Conservation (phyloP, 2,113 vertebrate species). For the Motacilla alba region DNA sequence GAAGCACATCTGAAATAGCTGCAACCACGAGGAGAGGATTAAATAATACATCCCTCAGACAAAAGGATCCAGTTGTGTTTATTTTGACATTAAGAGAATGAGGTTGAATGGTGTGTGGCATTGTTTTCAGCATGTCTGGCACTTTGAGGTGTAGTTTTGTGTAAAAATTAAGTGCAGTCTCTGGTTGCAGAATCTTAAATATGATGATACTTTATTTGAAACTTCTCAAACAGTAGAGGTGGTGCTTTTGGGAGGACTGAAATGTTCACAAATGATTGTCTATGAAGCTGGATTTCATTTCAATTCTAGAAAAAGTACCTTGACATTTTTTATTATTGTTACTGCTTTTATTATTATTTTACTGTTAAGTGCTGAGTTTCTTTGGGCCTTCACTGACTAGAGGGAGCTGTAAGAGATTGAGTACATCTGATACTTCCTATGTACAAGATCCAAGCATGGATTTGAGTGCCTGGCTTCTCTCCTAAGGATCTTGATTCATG, state of each 20-base stretch:
- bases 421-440: not conserved
- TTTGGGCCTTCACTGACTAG: not conserved
- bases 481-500: constrained; percentile 20
- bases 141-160: not conserved
- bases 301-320: not conserved
- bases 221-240: not conserved
- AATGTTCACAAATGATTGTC: not conserved
- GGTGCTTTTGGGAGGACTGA: not conserved
- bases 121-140: not conserved
- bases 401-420: not conserved
- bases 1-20: not conserved
- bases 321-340: not conserved
- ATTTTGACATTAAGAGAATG: not conserved
- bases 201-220: not conserved
- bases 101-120: not conserved
- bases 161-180: not conserved
- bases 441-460: not conserved
- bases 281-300: not conserved
- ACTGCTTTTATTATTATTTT: not conserved
- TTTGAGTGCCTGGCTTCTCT: constrained; percentile 10
- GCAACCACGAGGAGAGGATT: not conserved
- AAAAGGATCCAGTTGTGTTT: not conserved
- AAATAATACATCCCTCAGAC: not conserved
- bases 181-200: not conserved
- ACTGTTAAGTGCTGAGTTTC: not conserved